These are phyloP conservation scores for Aquila chrysaetos DNA, from an alignment of 2,797 vertebrate genomes.

Conservation along the genomic window DNA sequence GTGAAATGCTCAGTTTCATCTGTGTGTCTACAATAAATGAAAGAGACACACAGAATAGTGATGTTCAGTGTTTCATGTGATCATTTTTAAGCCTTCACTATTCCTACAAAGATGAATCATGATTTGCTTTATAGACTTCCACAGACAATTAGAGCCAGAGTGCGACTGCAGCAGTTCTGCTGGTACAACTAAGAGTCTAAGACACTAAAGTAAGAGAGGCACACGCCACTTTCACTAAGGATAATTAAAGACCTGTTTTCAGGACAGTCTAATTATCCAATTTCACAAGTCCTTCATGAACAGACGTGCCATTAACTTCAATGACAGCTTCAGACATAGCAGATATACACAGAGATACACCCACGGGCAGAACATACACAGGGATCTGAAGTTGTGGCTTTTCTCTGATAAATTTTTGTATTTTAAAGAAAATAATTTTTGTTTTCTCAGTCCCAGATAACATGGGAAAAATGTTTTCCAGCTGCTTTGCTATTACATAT, in stretches of 20 bases:
- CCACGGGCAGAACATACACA: rapidly evolving
- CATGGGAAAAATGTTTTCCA: neutral
- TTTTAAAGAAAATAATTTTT: neutral
- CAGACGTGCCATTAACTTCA: neutral
- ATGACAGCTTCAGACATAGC: neutral
- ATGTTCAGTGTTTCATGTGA: neutral
- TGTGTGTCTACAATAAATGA: neutral
- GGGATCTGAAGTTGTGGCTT: neutral
- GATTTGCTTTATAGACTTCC: neutral
- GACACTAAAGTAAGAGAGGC: neutral
- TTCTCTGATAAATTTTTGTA: neutral
- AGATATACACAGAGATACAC: neutral
- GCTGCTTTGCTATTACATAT: neutral
- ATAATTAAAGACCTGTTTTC: neutral
- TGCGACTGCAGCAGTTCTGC: neutral
- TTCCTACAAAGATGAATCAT: neutral
- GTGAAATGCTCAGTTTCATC: neutral
- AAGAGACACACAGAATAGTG: neutral
- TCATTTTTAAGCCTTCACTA: neutral
- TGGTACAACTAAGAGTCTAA: neutral
- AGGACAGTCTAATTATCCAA: neutral
- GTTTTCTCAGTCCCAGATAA: neutral
- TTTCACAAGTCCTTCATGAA: neutral
- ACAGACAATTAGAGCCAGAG: neutral
- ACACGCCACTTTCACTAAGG: neutral